Percentiles rank a stretch among this genome's conserved stretches.
Conservation (phyloP, 2,113 vertebrate species). For the Shinisaurus crocodilurus region DNA sequence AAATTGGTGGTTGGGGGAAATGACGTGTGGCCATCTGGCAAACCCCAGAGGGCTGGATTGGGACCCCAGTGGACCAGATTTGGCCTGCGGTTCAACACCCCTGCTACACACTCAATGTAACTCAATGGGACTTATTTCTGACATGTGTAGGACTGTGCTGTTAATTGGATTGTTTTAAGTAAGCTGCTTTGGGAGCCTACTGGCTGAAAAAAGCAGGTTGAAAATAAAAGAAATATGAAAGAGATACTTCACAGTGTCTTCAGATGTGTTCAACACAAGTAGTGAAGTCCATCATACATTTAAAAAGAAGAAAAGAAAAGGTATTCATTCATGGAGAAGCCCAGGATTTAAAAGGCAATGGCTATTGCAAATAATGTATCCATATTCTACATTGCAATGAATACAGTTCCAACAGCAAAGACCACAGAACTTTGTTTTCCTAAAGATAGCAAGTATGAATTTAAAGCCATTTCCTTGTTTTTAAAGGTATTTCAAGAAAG, state of each 20-base stretch:
- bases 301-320: background rate
- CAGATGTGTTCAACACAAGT: background rate
- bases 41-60: no score
- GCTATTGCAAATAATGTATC: slow-evolving; percentile 50
- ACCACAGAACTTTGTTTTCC: slow-evolving; percentile 37
- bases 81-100: no score
- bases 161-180: background rate
- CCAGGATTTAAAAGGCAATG: slow-evolving; percentile 12
- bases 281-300: background rate
- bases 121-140: background rate
- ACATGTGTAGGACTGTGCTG: background rate
- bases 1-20: no score
- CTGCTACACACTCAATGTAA: background rate
- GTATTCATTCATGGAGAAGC: slow-evolving; percentile 32
- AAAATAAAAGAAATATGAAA: background rate
- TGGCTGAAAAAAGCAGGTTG: background rate
- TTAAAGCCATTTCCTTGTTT: slow-evolving; percentile 69
- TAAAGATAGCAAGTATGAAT: slow-evolving; percentile 64
- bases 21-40: no score
- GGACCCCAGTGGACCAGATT: no score
- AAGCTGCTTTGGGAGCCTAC: background rate
- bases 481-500: slow-evolving; percentile 66
- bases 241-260: slow-evolving; percentile 24
- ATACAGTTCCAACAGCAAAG: slow-evolving; percentile 52
- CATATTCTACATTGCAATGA: slow-evolving; percentile 27